Base-by-base conservation (phyloP, 2,797 vertebrate genomes). In the Macroramphosus scolopax region DNA sequence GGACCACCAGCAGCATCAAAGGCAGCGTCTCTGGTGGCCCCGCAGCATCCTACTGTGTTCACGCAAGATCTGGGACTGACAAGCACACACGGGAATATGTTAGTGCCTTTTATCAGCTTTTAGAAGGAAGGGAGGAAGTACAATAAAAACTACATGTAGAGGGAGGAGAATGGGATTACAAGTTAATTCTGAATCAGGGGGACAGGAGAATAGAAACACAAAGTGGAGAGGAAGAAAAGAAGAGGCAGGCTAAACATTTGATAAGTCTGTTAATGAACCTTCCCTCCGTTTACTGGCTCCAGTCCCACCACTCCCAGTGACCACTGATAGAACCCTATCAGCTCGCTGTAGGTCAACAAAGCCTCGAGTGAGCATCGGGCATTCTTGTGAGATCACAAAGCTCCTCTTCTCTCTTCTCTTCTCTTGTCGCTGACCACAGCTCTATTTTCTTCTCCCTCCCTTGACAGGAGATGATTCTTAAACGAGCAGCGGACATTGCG, bases 401-500 rank as follows among this genome's bases (percentile, higher is more conserved):
- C 15, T 11, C 26, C 29, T 35, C 12, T 25, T 17, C 37, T 38
- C 17, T 32, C 14, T 51, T 13, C 31, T 43, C 17, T 55, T 12
- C 6, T 17, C 16, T 35, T 5, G 15, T 58, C 55, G 51, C 38
- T 80, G 56, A 82, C 65, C 61, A 56, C 46, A 55, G 55, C 55
- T 65, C 16, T 63, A 39, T 68, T 48, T 51, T 49, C 42, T 28
- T 32, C 32, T 16, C 34, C 40, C 46, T 43, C 32, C 54, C 36
- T 36, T 29, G 48, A 30, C 50, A 97, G 95, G 95, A 97, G 85
- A 97, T 97, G 82, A 96, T 97, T 72, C 89, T 97, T 77, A 97
- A 97, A 83, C 90, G 94, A 87, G 95, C 95, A 0, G 94, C 95
- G 0, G 95, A 97, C 59, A 97, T 97, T 0, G 95, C 95, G 1